Percentiles rank a stretch among this genome's conserved stretches.
Evolutionary conservation across 2,113 vertebrate species (phyloP).

Genomic region (Chunga burmeisteri): DNA sequence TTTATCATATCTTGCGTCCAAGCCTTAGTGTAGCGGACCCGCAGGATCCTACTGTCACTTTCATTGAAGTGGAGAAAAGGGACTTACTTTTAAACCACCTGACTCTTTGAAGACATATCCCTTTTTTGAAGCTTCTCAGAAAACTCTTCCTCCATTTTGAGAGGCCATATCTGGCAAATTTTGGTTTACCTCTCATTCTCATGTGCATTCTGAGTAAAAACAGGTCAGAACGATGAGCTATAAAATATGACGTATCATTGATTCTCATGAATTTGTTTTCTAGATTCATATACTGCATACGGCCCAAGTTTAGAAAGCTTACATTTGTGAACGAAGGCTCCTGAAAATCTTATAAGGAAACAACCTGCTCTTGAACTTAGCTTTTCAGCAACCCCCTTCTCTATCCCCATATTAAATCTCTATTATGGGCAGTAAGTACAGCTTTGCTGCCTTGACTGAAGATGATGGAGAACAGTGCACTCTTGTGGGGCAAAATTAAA

Average conservation of each 20-base stretch:
- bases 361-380: background rate
- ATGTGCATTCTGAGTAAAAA: background rate
- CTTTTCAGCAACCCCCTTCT: background rate
- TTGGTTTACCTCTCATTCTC: background rate
- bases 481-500: slow-evolving; percentile 57
- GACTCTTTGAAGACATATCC: background rate
- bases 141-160: background rate
- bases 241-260: background rate
- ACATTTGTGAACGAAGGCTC: background rate
- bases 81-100: background rate
- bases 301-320: background rate
- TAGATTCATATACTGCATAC: background rate
- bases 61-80: background rate
- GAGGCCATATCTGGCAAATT: background rate
- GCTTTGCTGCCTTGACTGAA: background rate
- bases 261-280: background rate
- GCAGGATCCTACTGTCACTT: background rate
- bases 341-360: background rate
- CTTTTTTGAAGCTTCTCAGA: background rate
- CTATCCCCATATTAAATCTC: background rate
- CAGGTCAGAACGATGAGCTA: background rate
- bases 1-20: background rate
- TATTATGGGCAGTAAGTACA: background rate
- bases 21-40: background rate
- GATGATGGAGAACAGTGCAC: slow-evolving; percentile 47